These are phyloP conservation scores for Pangasius mekongensis DNA, from an alignment of 2,797 vertebrate genomes.

Conservation along the genomic window DNA sequence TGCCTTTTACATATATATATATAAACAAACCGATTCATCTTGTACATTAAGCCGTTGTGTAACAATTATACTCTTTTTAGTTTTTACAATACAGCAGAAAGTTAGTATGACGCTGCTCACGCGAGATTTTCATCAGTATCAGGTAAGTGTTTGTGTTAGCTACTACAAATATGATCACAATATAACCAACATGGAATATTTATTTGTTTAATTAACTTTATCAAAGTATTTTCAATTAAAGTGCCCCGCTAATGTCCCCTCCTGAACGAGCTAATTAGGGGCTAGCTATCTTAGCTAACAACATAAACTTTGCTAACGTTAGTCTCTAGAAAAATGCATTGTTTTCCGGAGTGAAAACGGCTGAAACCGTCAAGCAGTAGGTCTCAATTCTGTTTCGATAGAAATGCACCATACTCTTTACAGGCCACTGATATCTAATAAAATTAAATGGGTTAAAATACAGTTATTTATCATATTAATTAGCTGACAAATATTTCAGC, in stretches of 20 bases:
- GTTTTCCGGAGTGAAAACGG: conserved; percentile 61
- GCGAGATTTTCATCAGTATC: neutral
- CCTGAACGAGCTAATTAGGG: neutral
- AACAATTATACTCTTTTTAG: neutral
- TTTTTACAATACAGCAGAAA: neutral
- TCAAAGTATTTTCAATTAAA: neutral
- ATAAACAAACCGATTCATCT: neutral
- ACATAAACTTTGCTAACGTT: neutral
- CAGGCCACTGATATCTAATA: neutral
- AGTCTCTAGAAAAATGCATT: conserved; percentile 40
- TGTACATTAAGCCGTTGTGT: neutral
- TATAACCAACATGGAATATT: neutral
- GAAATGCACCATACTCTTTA: neutral
- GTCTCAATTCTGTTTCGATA: conserved; percentile 47
- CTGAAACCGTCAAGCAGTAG: conserved; percentile 61
- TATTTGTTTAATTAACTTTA: neutral
- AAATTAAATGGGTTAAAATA: neutral
- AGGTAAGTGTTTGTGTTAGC: conserved; percentile 19
- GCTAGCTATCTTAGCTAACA: neutral
- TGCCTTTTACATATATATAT: neutral
- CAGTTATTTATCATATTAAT: neutral
- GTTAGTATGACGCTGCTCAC: conserved; percentile 9
- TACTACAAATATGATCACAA: too few relatives aligned
- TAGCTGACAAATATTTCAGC: neutral
- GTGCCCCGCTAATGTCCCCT: neutral